These are phyloP conservation scores for Periophthalmus modestus DNA, from an alignment of 2,113 vertebrate genomes.

Conservation along the genomic window DNA sequence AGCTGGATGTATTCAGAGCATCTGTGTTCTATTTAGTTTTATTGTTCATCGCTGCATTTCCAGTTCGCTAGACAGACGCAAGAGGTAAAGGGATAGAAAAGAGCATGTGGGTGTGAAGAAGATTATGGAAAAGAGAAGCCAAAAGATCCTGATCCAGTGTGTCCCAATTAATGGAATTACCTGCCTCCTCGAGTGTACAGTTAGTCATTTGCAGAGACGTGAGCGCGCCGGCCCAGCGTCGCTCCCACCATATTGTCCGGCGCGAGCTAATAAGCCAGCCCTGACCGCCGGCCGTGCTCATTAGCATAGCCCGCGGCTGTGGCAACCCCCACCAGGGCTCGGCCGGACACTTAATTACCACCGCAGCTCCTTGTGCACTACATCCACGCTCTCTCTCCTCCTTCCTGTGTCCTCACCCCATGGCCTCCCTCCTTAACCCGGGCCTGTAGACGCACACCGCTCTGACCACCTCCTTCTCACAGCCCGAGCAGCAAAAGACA, in stretches of 20 bases:
- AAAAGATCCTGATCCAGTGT: conserved; percentile 57
- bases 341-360: conserved; percentile 79
- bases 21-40: conserved; percentile 25
- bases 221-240: conserved; percentile 52
- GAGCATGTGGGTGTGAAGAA: conserved; percentile 10
- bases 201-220: conserved; percentile 70
- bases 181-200: conserved; percentile 59
- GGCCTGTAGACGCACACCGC: conserved; percentile 14
- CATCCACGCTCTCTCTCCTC: conserved; percentile 53
- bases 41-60: conserved; percentile 27
- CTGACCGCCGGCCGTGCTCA: conserved; percentile 73
- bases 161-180: conserved; percentile 78
- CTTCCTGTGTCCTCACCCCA: conserved; percentile 50
- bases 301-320: conserved; percentile 80
- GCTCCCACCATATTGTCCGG: conserved; percentile 78
- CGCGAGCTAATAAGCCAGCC: conserved; percentile 72
- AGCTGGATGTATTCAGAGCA: conserved; percentile 38
- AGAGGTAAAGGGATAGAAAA: not conserved
- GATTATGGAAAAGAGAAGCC: conserved; percentile 52
- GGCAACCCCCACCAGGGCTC: conserved; percentile 70
- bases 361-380: conserved; percentile 53
- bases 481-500: conserved; percentile 1
- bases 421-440: conserved; percentile 55
- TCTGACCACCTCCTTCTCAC: not conserved
- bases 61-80: not conserved